Evolutionary conservation across 2,888 invertebrate genomes (phyloP), one percentile per base, ranked within the genome.

Genomic region (Sericinus montela): DNA sequence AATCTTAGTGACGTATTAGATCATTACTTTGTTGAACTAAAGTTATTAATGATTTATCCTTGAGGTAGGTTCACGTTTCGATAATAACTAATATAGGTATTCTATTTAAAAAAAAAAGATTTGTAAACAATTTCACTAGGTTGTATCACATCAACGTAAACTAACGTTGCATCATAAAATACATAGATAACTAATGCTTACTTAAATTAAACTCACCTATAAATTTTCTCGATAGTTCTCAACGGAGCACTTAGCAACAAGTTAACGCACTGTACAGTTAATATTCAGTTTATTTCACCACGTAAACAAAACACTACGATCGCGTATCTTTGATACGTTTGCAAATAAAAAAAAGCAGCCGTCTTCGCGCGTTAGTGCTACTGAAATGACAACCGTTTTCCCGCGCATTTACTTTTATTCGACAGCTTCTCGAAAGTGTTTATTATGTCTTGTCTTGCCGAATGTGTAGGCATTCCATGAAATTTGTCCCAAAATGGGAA

Each of bases 351-450:
- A 49, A 45, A 42, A 51, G 3, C 45, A 57, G 47, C 59, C 56
- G 51, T 46, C 47, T 57, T 48, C 45, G 50, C 45, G 57, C 60
- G 60, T 41, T 30, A 43, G 46, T 58, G 39, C 53, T 54, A 57
- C 54, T 52, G 54, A 59, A 69, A 58, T 71, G 69, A 62, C 63
- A 65, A 46, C 48, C 41, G 45, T 54, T 63, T 69, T 67, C 62
- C 59, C 70, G 68, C 67, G 59, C 55, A 51, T 62, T 63, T 51
- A 56, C 59, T 62, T 72, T 68, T 69, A 69, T 69, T 65, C 64
- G 65, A 59, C 62, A 63, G 44, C 44, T 35, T 58, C 53, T 64
- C 53, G 58, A 57, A 57, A 56, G 59, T 57, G 32, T 49, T 48
- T 44, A n/a, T n/a, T n/a, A 8, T 49, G 44, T 49, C 44, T 44